Conservation (phyloP, 1,140 invertebrate species). For the Wiebesia pumilae region DNA sequence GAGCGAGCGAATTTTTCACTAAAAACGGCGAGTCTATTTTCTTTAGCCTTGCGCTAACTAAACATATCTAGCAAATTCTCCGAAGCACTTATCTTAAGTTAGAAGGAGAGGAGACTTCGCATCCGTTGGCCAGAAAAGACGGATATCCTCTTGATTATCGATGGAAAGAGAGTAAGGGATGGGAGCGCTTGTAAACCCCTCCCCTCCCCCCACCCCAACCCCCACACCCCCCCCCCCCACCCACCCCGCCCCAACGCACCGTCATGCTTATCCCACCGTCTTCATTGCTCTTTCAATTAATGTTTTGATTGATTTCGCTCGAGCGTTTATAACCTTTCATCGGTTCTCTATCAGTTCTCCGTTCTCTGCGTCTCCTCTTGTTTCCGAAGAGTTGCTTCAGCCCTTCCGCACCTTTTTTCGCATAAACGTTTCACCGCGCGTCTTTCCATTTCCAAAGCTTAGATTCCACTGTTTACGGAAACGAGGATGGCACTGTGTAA, state of each 20-base stretch:
- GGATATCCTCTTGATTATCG: constrained; percentile 73
- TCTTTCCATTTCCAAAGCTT: constrained; percentile 45
- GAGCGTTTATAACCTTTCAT: constrained; percentile 56
- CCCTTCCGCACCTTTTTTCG: constrained; percentile 40
- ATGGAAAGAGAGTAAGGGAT: neutral
- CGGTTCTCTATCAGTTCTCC: too few species aligned
- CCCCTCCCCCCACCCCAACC: too few species aligned
- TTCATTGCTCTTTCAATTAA: constrained; percentile 75
- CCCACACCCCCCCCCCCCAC: too few species aligned
- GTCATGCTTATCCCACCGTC: constrained; percentile 72
- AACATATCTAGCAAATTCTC: neutral
- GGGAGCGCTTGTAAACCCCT: too few species aligned
- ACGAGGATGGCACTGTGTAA: constrained; percentile 25
- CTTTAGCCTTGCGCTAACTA: neutral
- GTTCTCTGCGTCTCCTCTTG: constrained; percentile 28
- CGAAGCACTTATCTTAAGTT: neutral
- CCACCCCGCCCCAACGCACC: too few species aligned
- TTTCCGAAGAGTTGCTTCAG: constrained; percentile 3
- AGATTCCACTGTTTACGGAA: constrained; percentile 50
- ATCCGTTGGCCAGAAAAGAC: neutral
- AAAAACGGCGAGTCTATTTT: neutral
- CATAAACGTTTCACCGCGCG: neutral
- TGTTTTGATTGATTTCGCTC: constrained; percentile 75
- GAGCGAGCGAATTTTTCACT: neutral
- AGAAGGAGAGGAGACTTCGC: neutral